Percentiles rank a stretch among this genome's conserved stretches.
Evolutionary conservation across 2,888 invertebrate species (phyloP).

Genomic region (Hydrotaea diabolus): DNA sequence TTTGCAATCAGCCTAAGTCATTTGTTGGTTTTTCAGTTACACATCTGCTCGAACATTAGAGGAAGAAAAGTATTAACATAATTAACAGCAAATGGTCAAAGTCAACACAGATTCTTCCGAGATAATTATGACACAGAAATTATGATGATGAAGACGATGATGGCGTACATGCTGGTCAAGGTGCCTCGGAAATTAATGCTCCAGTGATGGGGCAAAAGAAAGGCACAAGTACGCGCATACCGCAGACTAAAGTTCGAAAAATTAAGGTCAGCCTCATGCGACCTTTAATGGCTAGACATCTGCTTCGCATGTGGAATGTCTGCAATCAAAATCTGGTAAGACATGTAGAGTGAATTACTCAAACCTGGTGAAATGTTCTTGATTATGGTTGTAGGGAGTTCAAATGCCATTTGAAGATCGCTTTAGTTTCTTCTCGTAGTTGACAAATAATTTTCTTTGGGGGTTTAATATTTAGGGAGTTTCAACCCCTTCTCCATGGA

Average conservation of each 20-base stretch:
- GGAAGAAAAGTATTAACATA: constrained; percentile 38
- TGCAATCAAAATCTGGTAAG: too few species aligned
- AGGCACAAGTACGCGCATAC: not conserved
- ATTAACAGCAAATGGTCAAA: constrained; percentile 44
- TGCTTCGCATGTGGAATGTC: not conserved
- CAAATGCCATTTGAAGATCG: too few species aligned
- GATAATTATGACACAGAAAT: constrained; percentile 49
- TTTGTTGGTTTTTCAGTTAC: constrained; percentile 27
- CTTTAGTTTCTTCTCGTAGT: too few species aligned
- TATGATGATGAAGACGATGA: constrained; percentile 23
- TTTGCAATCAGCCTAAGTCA: not conserved
- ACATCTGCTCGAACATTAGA: not conserved
- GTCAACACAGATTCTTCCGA: constrained; percentile 36
- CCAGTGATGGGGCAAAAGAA: constrained; percentile 10
- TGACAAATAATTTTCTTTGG: too few species aligned
- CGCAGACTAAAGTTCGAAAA: not conserved
- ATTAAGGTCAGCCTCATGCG: constrained; percentile 9
- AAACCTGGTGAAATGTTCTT: too few species aligned
- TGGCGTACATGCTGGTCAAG: constrained; percentile 7
- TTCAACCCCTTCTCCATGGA: too few species aligned
- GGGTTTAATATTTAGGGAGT: too few species aligned
- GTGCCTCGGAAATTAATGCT: constrained; percentile 9
- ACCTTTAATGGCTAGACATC: constrained; percentile 20
- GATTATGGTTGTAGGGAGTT: too few species aligned
- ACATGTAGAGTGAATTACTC: too few species aligned